Conservation (phyloP, 2,888 invertebrate species). For the Blomia tropicalis region DNA sequence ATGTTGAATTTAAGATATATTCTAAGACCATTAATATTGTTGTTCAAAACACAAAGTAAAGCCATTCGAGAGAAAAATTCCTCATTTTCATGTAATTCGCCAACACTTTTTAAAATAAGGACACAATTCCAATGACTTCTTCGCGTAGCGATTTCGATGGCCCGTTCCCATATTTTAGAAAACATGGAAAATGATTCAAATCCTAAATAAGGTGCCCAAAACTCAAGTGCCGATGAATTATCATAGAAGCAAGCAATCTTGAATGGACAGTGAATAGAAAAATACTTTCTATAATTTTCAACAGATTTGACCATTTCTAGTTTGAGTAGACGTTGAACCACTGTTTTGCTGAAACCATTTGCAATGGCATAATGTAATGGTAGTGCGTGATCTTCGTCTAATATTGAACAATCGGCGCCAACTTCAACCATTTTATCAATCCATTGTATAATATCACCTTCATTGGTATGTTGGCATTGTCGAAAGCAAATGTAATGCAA, state of each 20-base stretch:
- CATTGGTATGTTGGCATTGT: not conserved
- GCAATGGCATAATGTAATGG: constrained; percentile 51
- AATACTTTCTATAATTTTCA: constrained; percentile 30
- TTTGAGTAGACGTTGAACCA: not conserved
- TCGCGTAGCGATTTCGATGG: constrained; percentile 13
- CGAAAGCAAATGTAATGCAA: constrained; percentile 32
- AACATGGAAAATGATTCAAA: constrained; percentile 5
- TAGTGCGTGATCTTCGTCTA: constrained; percentile 44
- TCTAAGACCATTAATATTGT: not conserved
- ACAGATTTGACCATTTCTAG: constrained; percentile 43
- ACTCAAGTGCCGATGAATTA: not conserved
- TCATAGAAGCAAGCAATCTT: constrained; percentile 19
- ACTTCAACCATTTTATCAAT: constrained; percentile 43
- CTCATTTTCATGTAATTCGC: not conserved
- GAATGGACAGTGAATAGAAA: constrained; percentile 14
- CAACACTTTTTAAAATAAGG: not conserved
- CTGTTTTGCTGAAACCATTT: constrained; percentile 46
- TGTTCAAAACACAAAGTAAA: not conserved
- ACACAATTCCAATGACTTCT: constrained; percentile 3
- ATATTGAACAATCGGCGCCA: constrained; percentile 43
- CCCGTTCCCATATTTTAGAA: no score
- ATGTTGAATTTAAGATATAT: not conserved
- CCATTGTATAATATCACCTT: constrained; percentile 39
- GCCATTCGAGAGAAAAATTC: not conserved
- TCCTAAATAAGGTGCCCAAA: constrained; percentile 1